Evolutionary conservation across 2,113 vertebrate species (phyloP).

Genomic region (Anolis carolinensis): DNA sequence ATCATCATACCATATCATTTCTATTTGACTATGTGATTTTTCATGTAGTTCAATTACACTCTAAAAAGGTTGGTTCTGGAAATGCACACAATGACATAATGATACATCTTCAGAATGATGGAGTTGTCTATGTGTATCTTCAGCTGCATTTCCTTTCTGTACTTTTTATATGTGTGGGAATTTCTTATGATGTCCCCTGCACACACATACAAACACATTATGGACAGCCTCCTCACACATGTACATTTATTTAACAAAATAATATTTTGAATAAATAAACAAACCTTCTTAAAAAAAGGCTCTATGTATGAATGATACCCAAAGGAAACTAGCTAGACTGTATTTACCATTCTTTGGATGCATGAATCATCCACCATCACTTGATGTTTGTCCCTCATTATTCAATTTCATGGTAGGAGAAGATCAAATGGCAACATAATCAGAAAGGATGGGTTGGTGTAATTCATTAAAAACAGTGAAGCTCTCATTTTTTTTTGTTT

Average conservation of each 20-base stretch:
- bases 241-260: not conserved
- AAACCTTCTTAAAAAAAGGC: not conserved
- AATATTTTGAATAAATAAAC: not conserved
- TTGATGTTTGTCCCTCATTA: constrained; percentile 51
- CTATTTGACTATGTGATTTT: too few relatives aligned
- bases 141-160: not conserved
- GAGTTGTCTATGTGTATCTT: not conserved
- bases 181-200: not conserved
- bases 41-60: too few relatives aligned
- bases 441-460: not conserved
- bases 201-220: too few relatives aligned
- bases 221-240: not conserved
- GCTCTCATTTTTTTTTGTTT: constrained; percentile 44
- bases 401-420: constrained; percentile 18
- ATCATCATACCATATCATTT: too few relatives aligned
- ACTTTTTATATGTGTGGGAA: not conserved
- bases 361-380: constrained; percentile 38
- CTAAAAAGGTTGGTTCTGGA: not conserved
- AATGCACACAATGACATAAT: not conserved
- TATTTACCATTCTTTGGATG: not conserved
- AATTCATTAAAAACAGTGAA: constrained; percentile 56
- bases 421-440: not conserved
- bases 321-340: constrained; percentile 32
- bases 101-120: not conserved
- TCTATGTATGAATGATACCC: not conserved